phyloP scores from a whole-genome alignment of 2,113 vertebrate genomes.

The Epinephelus fuscoguttatus region DNA sequence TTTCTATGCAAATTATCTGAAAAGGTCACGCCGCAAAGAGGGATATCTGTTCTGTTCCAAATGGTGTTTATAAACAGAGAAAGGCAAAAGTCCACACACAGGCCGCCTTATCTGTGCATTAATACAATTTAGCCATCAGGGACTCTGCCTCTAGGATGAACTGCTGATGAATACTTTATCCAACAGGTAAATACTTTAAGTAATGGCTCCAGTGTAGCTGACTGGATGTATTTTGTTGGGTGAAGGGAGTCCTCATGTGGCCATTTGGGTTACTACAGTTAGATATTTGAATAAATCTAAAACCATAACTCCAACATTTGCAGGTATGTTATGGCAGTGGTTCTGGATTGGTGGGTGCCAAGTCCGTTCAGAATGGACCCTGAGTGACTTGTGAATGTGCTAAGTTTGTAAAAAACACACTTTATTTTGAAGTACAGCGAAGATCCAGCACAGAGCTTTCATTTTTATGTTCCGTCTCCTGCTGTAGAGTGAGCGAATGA shows the following conservation, averaged over 20 bases:
- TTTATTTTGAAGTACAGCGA: too few relatives aligned
- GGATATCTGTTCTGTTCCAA: slow-evolving; percentile 56
- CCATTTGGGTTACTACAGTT: slow-evolving; percentile 29
- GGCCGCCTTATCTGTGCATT: slow-evolving; percentile 13
- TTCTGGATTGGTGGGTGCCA: too few relatives aligned
- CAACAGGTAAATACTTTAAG: slow-evolving; percentile 17
- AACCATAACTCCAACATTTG: too few relatives aligned
- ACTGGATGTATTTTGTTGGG: background rate
- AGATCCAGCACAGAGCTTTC: too few relatives aligned
- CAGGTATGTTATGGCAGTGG: too few relatives aligned
- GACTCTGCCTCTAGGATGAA: background rate
- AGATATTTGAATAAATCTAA: background rate
- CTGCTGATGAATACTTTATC: slow-evolving; percentile 5
- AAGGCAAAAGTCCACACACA: slow-evolving; percentile 14
- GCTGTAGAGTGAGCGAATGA: too few relatives aligned
- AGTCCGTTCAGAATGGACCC: too few relatives aligned
- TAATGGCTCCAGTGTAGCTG: background rate
- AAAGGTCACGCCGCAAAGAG: slow-evolving; percentile 73
- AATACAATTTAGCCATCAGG: slow-evolving; percentile 10
- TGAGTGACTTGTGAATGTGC: too few relatives aligned
- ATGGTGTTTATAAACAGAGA: slow-evolving; percentile 66
- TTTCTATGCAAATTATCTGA: slow-evolving; percentile 78
- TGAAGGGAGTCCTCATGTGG: slow-evolving; percentile 63
- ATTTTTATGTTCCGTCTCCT: too few relatives aligned
- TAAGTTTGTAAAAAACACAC: too few relatives aligned